These are phyloP conservation scores for Hephaestus fuliginosus DNA, from an alignment of 2,797 vertebrate genomes.

Conservation along the genomic window DNA sequence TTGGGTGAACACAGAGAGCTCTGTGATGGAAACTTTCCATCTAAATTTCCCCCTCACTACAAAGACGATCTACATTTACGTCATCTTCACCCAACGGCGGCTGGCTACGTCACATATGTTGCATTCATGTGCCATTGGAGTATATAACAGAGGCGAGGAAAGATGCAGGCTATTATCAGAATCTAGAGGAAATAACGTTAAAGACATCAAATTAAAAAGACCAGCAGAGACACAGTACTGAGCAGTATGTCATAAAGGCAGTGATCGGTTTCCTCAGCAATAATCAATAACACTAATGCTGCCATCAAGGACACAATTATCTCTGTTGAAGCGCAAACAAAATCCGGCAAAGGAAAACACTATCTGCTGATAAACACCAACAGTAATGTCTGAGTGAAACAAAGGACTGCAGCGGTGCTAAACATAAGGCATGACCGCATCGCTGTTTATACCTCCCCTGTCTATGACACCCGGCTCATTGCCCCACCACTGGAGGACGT, in stretches of 20 bases:
- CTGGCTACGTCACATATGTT: constrained; percentile 40
- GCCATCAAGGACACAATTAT: background rate
- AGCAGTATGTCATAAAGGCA: background rate
- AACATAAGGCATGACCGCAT: background rate
- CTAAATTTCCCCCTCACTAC: background rate
- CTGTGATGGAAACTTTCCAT: constrained; percentile 26
- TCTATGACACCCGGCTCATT: background rate
- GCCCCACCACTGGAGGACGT: background rate
- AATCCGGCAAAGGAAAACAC: background rate
- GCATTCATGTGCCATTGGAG: constrained; percentile 37
- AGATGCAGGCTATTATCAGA: background rate
- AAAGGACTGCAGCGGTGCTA: background rate
- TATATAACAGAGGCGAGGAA: rapidly evolving
- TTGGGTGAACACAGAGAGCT: too few relatives aligned
- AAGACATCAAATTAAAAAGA: background rate
- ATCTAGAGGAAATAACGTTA: background rate
- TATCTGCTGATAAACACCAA: too few relatives aligned
- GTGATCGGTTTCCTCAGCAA: too few relatives aligned
- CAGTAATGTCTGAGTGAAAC: background rate
- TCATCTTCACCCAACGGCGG: constrained; percentile 39
- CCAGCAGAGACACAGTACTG: background rate
- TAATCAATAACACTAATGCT: too few relatives aligned
- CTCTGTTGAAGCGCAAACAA: background rate
- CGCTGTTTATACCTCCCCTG: background rate
- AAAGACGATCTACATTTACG: constrained; percentile 28